These are phyloP conservation scores for Nerophis ophidion DNA, from an alignment of 2,113 vertebrate species.

Conservation along the genomic window DNA sequence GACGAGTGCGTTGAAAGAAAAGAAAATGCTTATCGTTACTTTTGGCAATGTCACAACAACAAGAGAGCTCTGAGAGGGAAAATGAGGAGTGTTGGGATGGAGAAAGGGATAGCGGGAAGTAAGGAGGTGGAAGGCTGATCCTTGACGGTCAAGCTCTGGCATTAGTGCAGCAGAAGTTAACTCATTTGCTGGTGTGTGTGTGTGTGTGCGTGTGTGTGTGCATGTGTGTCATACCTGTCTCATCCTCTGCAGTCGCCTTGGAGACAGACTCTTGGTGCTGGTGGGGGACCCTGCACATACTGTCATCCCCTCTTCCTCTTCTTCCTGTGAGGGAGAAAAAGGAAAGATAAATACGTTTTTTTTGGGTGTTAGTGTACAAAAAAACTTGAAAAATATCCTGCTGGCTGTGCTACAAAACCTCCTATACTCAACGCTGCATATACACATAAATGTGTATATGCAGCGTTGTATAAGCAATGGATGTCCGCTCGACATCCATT, in stretches of 20 bases:
- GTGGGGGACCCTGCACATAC: slow-evolving; percentile 71
- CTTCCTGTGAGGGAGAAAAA: slow-evolving; percentile 45
- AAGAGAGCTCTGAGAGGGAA: slow-evolving; percentile 30
- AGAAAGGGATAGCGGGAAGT: background rate
- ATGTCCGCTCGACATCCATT: too few species aligned
- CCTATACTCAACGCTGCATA: background rate
- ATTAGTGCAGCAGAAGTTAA: slow-evolving; percentile 35
- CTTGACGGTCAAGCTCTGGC: slow-evolving; percentile 33
- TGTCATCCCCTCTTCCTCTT: slow-evolving; percentile 64
- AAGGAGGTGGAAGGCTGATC: slow-evolving; percentile 30
- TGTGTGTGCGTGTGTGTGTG: slow-evolving; percentile 25
- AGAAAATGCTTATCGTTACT: slow-evolving; percentile 59
- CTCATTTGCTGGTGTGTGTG: slow-evolving; percentile 36
- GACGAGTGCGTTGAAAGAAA: slow-evolving; percentile 26
- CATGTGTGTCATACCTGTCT: slow-evolving; percentile 57
- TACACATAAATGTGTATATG: too few species aligned
- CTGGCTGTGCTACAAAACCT: background rate
- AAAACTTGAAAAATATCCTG: background rate
- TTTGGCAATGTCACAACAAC: slow-evolving; percentile 62
- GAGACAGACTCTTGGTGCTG: slow-evolving; percentile 78
- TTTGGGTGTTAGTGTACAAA: slow-evolving; percentile 8
- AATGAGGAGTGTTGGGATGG: background rate
- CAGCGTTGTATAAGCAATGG: too few species aligned
- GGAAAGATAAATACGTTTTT: slow-evolving; percentile 11
- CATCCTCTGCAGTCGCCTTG: slow-evolving; percentile 74